Evolutionary conservation across 2,797 vertebrate genomes (phyloP), one percentile per base, ranked within the genome.

Genomic region (Pseudotriccus pelzelni): DNA sequence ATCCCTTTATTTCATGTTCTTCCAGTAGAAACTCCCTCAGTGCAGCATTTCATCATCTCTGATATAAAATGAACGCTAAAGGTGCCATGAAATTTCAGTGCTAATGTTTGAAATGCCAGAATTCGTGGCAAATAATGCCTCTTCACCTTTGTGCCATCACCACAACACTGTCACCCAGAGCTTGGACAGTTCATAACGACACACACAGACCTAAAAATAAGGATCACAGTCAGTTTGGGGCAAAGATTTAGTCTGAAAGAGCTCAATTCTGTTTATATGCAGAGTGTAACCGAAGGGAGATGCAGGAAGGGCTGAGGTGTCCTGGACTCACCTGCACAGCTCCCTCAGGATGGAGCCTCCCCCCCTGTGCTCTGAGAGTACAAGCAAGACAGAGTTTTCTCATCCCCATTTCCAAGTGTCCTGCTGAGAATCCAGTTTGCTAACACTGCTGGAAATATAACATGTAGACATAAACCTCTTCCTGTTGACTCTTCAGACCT

Each of bases 401-500:
- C 58, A 14, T 60, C 74, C 25, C 59, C 22, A 80, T 90, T 93
- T 90, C 80, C 75, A 76, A 89, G 76, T 88, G 34, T 43, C 62
- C 59, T 53, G 62, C 6, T 30, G 81, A 88, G 83, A 92, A 90
- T 88, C 74, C 37, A 89, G 27, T 73, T 43, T 79, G 75, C 74
- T 81, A 70, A 22, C 34, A 50, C 6, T 94, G 77, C 46, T 81
- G 28, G 62, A 97, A 97, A 96, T 66, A 83, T 7, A 72, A 88
- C 69, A 86, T 36, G 62, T 79, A 81, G 14, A 90, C 68, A 94
- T 81, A 88, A 75, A 92, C 83, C 74, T 73, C 62, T 94, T 94
- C 93, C 84, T 75, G 34, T 76, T 89, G 70, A 80, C 53, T 89
- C 77, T 94, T 78, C 74, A 91, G 63, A 66, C 64, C 52, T n/a